phyloP scores from a whole-genome alignment of 2,888 invertebrate genomes.

The Glomeris marginata region DNA sequence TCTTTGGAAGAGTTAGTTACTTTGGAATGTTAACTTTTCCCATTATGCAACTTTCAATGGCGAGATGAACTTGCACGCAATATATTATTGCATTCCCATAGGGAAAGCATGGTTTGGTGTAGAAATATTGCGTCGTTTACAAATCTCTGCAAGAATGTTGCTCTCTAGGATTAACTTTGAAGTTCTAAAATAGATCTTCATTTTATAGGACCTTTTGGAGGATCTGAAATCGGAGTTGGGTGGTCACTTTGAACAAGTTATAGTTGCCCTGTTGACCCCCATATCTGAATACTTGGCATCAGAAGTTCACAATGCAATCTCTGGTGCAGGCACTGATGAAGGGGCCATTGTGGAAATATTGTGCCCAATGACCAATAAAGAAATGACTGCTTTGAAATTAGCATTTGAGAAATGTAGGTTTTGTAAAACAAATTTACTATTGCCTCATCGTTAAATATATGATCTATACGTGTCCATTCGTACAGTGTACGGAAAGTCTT shows the following conservation, averaged over 20 bases:
- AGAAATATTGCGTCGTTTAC: too few species aligned
- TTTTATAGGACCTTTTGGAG: constrained; percentile 29
- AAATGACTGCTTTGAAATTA: not conserved
- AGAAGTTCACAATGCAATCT: constrained; percentile 30
- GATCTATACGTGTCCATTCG: too few species aligned
- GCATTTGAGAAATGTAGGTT: constrained; percentile 6
- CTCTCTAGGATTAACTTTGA: too few species aligned
- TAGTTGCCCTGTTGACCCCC: constrained; percentile 51
- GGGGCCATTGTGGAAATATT: constrained; percentile 31
- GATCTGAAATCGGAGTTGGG: constrained; percentile 57
- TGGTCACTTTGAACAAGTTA: constrained; percentile 58
- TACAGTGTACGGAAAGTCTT: constrained; percentile 56
- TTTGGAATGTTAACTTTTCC: not conserved
- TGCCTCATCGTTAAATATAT: too few species aligned
- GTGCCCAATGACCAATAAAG: constrained; percentile 47
- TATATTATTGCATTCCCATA: too few species aligned
- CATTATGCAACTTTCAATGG: not conserved
- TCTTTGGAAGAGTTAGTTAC: constrained; percentile 65
- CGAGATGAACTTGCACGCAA: too few species aligned
- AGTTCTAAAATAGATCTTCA: too few species aligned
- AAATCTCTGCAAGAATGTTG: too few species aligned
- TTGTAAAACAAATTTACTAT: not conserved
- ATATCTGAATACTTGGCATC: constrained; percentile 35
- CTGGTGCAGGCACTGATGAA: constrained; percentile 29
- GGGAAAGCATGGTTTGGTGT: too few species aligned